Conservation (phyloP, 2,113 vertebrate species). For the Gymnarchus niloticus region DNA sequence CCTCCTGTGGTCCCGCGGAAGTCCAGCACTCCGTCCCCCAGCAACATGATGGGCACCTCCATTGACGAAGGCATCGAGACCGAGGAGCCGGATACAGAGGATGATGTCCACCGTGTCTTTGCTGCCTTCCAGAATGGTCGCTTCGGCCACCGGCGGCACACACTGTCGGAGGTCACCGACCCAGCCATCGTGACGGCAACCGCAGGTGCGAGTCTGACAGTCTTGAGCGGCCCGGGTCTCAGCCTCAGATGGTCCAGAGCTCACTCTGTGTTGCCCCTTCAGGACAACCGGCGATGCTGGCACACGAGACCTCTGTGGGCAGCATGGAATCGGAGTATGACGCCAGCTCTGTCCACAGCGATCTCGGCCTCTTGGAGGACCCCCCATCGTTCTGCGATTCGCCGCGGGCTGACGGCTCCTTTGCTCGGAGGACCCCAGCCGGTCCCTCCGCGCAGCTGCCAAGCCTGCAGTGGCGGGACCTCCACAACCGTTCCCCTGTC, state of each 20-base stretch:
- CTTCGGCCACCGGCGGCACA: slow-evolving; percentile 84
- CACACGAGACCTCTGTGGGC: slow-evolving; percentile 80
- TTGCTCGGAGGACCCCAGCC: slow-evolving; percentile 63
- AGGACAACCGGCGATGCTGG: slow-evolving; percentile 82
- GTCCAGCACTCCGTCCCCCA: slow-evolving; percentile 82
- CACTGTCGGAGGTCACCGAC: slow-evolving; percentile 89
- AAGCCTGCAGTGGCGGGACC: slow-evolving; percentile 77
- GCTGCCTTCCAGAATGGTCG: slow-evolving; percentile 79
- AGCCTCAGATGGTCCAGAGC: not conserved
- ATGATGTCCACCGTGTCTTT: slow-evolving; percentile 75
- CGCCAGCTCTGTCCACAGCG: slow-evolving; percentile 81
- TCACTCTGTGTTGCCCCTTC: slow-evolving; percentile 1
- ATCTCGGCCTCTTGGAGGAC: slow-evolving; percentile 78
- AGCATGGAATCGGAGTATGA: slow-evolving; percentile 86
- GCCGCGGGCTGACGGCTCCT: slow-evolving; percentile 64
- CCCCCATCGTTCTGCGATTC: slow-evolving; percentile 71
- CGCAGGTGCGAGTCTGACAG: slow-evolving; percentile 59
- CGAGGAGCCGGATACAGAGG: slow-evolving; percentile 76
- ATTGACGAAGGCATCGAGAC: slow-evolving; percentile 94
- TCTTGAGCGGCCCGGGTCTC: not conserved
- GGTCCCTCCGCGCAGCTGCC: slow-evolving; percentile 85
- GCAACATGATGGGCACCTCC: slow-evolving; percentile 94
- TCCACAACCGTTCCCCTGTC: slow-evolving; percentile 90
- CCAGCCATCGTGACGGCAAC: slow-evolving; percentile 69
- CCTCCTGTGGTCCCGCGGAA: slow-evolving; percentile 71